Percentiles rank a stretch among this genome's conserved stretches.
Conservation (phyloP, 2,113 vertebrate genomes). For the Coturnix japonica region DNA sequence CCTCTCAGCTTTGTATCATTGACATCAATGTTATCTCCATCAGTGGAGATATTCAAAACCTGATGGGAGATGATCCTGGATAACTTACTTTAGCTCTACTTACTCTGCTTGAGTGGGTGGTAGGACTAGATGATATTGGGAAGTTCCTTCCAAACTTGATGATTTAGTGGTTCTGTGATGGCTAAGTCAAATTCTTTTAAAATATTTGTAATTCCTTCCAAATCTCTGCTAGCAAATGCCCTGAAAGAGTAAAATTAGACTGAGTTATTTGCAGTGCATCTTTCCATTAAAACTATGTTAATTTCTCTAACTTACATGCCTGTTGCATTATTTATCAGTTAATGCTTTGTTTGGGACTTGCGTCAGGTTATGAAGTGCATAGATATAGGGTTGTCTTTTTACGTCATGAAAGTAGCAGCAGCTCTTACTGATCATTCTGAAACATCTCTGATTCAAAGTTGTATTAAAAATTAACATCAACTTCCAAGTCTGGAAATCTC, state of each 20-base stretch:
- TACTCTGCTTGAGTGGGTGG: background rate
- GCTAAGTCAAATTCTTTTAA: background rate
- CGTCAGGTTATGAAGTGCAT: background rate
- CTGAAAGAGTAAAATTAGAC: background rate
- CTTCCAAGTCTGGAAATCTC: background rate
- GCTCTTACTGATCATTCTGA: background rate
- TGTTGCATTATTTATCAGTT: background rate
- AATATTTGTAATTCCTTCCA: background rate
- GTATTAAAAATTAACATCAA: background rate
- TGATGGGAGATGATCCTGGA: background rate
- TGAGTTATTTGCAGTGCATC: background rate
- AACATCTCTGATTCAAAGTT: background rate
- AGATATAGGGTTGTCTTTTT: background rate
- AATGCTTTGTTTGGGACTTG: background rate
- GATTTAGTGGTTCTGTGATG: background rate
- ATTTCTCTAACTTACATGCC: background rate
- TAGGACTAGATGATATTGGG: background rate
- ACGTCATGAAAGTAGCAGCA: background rate
- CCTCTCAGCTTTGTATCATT: background rate
- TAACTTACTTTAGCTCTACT: background rate
- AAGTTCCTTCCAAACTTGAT: background rate
- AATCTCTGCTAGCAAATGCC: background rate
- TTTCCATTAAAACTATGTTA: background rate
- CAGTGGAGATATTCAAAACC: background rate
- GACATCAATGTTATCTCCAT: background rate